Evolutionary conservation across 2,113 vertebrate species (phyloP).

Genomic region (Myodes glareolus): DNA sequence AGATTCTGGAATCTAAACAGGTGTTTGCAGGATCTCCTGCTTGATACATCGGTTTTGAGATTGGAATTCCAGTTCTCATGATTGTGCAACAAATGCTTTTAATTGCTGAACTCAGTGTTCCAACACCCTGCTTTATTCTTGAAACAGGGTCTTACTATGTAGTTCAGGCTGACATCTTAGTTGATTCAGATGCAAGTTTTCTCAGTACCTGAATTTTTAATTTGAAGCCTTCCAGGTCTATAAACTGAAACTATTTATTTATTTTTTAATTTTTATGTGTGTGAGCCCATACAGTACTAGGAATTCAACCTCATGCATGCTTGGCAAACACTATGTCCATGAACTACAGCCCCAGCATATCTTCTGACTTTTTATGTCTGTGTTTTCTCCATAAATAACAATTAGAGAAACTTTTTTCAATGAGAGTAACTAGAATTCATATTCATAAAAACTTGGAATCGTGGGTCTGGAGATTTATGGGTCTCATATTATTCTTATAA

Average conservation of each 20-base stretch:
- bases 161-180: neutral
- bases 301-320: neutral
- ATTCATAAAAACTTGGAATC: neutral
- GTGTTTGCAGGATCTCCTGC: neutral
- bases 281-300: neutral
- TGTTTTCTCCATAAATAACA: neutral
- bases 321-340: neutral
- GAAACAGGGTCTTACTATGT: neutral
- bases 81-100: neutral
- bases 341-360: neutral
- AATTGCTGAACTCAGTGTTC: neutral
- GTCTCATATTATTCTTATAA: neutral
- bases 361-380: neutral
- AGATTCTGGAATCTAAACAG: neutral
- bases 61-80: neutral
- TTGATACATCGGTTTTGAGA: neutral
- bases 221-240: neutral
- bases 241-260: neutral
- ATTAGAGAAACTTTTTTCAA: neutral
- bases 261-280: neutral
- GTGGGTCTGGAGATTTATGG: neutral
- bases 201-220: neutral
- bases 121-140: neutral
- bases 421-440: neutral
- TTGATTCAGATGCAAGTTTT: neutral